A percentile compares a stretch with the other conserved stretches of the same genome.
Conservation (phyloP, 1,140 invertebrate species). For the Bradysia coprophila region DNA sequence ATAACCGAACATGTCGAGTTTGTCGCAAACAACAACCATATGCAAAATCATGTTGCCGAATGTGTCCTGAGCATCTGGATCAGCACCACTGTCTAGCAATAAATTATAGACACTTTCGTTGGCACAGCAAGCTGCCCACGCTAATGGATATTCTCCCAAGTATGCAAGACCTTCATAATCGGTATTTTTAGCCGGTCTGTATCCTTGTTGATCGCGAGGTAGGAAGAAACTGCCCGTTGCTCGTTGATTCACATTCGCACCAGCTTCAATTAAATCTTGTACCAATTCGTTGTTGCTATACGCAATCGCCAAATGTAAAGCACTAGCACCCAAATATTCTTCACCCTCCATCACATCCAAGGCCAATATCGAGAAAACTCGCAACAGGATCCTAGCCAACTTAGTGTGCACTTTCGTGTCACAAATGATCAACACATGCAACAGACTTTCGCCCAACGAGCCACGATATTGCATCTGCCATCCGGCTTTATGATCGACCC, state of each 20-base stretch:
- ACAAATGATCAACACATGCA: conserved; percentile 90
- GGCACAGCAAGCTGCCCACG: conserved; percentile 92
- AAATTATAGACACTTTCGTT: conserved; percentile 97
- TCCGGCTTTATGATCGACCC: conserved; percentile 80
- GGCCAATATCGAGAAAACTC: conserved; percentile 79
- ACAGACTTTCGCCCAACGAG: conserved; percentile 79
- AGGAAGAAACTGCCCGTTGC: conserved; percentile 84
- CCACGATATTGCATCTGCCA: conserved; percentile 96
- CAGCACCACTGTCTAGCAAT: conserved; percentile 72
- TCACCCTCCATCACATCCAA: conserved; percentile 93
- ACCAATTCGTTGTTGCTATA: conserved; percentile 94
- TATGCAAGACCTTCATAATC: conserved; percentile 93
- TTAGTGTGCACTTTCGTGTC: conserved; percentile 54
- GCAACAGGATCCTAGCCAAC: conserved; percentile 72
- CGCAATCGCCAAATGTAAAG: conserved; percentile 88
- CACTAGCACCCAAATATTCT: conserved; percentile 90
- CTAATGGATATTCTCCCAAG: conserved; percentile 86
- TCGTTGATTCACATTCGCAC: conserved; percentile 78
- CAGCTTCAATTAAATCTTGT: conserved; percentile 74
- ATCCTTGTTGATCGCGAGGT: conserved; percentile 73
- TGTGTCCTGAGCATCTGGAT: conserved; percentile 81
- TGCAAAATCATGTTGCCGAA: conserved; percentile 95
- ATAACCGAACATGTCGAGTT: conserved; percentile 95
- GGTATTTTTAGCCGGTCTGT: conserved; percentile 51
- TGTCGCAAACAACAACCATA: conserved; percentile 95